Base-by-base conservation (phyloP, 2,888 invertebrate genomes). In the Crossocerus cetratus region DNA sequence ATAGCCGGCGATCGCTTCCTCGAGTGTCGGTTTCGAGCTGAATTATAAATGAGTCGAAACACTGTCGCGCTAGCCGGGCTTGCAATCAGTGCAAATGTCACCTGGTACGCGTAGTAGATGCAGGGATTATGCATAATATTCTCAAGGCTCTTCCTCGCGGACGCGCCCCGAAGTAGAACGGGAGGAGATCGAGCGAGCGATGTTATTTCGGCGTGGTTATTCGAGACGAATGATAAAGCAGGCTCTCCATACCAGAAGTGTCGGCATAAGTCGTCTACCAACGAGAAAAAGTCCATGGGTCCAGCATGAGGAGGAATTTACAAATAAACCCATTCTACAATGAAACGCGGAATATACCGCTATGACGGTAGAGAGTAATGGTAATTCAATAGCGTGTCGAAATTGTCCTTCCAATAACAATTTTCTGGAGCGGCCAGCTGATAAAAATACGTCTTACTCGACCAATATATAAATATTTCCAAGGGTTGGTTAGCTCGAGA, bases 381-480 rank as follows among this genome's bases (percentile, higher is more conserved):
- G 32, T n/a, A 32, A 32, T 18, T 32, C 58, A 5, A 42, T 42
- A 42, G 32, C 3, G 5, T 42, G 16, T 14, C 16, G 14, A 32
- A 32, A 23, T 18, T n/a, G 21, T 16, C 32, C 14, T 16, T 32
- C n/a, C 32, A 4, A 11, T 14, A 16, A n/a, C 45, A 70, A 67
- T 56, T 66, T 77, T 67, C 57, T 57, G 21, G 45, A 20, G 44
- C 59, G 57, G 53, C 58, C 65, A 66, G 69, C 62, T 57, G 88
- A 88, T 88, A 87, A 88, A 88, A 88, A 88, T 88, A 88, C 85
- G 80, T 81, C 86, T 83, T 81, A 79, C 81, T 83, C 79, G 72
- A 68, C 84, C 79, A 81, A 86, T 84, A 86, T 87, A 89, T 88
- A 88, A 89, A 89, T 88, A 89, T 88, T 89, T 88, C 83, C 81